Percentiles rank a stretch among this genome's conserved stretches.
These are phyloP conservation scores for Himalopsyche phryganea DNA, from an alignment of 1,140 invertebrate genomes.

Conservation along the genomic window DNA sequence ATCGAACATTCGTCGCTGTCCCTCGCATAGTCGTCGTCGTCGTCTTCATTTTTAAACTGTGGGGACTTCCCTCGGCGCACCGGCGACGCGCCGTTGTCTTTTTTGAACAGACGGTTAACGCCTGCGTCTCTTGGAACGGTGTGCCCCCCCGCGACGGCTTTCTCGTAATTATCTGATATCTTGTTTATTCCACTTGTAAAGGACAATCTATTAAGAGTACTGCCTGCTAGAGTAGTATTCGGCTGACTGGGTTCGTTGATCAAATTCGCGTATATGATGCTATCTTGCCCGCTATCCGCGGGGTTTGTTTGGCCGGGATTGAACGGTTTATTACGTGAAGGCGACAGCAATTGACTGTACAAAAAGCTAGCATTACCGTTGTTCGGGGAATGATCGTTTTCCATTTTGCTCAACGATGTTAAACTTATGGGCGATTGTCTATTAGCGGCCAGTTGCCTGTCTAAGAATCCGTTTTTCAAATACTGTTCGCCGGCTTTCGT, in stretches of 20 bases:
- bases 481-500: slow-evolving; percentile 35
- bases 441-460: slow-evolving; percentile 43
- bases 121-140: slow-evolving; percentile 43
- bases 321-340: slow-evolving; percentile 25
- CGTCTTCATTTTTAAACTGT: slow-evolving; percentile 38
- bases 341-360: slow-evolving; percentile 46
- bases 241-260: slow-evolving; percentile 36
- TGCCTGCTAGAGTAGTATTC: slow-evolving; percentile 31
- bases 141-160: slow-evolving; percentile 43
- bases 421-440: slow-evolving; percentile 45
- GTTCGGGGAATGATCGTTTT: slow-evolving; percentile 36
- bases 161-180: slow-evolving; percentile 51
- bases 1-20: slow-evolving; percentile 60
- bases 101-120: slow-evolving; percentile 46
- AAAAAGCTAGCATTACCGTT: slow-evolving; percentile 48
- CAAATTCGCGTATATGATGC: slow-evolving; percentile 26
- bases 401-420: slow-evolving; percentile 49
- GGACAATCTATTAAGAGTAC: slow-evolving; percentile 29
- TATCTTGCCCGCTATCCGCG: slow-evolving; percentile 11
- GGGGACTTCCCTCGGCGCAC: slow-evolving; percentile 12
- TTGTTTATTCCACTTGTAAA: slow-evolving; percentile 48
- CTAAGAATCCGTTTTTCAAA: slow-evolving; percentile 39
- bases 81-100: slow-evolving; percentile 37
- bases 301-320: neutral
- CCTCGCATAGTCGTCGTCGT: slow-evolving; percentile 55